Conservation (phyloP, 2,113 vertebrate genomes). For the Suricata suricatta region DNA sequence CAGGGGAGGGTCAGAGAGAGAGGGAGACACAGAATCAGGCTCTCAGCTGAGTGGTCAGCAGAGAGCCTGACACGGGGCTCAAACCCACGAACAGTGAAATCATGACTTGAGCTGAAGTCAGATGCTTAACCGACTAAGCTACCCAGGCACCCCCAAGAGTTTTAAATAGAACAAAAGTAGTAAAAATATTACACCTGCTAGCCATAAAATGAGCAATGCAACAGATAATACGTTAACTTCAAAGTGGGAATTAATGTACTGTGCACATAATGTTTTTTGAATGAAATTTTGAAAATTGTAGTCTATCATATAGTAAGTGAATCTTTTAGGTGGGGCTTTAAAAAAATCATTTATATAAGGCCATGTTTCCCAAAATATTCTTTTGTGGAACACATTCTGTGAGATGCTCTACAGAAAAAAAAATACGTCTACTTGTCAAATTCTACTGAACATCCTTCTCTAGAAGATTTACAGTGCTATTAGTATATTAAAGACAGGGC, state of each 20-base stretch:
- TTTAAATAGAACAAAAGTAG: not conserved
- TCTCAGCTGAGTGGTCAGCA: too few relatives aligned
- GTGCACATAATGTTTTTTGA: not conserved
- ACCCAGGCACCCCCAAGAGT: not conserved
- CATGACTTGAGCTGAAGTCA: too few relatives aligned
- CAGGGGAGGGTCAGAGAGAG: too few relatives aligned
- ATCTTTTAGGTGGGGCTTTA: not conserved
- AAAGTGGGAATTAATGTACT: not conserved
- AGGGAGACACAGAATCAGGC: too few relatives aligned
- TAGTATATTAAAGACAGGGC: not conserved
- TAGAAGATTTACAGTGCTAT: not conserved
- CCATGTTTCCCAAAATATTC: not conserved
- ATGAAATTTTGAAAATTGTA: slow-evolving; percentile 21
- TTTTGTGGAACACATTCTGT: not conserved
- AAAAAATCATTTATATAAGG: not conserved
- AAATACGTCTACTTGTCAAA: not conserved
- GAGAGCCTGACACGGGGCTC: too few relatives aligned
- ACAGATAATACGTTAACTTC: slow-evolving; percentile 14
- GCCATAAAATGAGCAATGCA: slow-evolving; percentile 24
- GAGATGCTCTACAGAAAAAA: not conserved
- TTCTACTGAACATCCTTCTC: not conserved
- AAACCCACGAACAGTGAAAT: too few relatives aligned
- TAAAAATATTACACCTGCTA: slow-evolving; percentile 23
- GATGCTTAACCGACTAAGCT: too few relatives aligned
- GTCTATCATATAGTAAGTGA: not conserved